Percentiles rank a stretch among this genome's conserved stretches.
phyloP scores from a whole-genome alignment of 2,113 vertebrate genomes.

The Leiothrix lutea region DNA sequence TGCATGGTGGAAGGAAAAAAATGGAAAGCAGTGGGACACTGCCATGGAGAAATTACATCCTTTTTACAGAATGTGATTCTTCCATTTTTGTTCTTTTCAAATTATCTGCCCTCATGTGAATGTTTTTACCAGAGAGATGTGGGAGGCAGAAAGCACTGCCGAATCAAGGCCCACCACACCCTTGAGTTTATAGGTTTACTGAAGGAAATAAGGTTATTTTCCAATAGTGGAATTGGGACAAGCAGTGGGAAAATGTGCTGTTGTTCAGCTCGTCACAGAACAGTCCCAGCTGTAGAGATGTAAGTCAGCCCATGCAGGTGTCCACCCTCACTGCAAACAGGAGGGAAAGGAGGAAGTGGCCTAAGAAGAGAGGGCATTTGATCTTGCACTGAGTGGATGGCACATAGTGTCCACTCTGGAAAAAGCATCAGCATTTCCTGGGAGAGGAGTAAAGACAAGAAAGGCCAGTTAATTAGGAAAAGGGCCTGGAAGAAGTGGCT shows the following conservation, averaged over 20 bases:
- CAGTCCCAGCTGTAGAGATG: background rate
- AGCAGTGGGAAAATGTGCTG: background rate
- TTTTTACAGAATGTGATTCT: background rate
- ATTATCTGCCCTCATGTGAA: background rate
- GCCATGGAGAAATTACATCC: background rate
- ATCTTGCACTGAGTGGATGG: background rate
- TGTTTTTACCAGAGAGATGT: background rate
- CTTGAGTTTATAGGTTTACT: background rate
- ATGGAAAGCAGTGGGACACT: background rate
- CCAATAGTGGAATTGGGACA: background rate
- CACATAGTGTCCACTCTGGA: fast-evolving
- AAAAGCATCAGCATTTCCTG: background rate
- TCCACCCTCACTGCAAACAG: background rate
- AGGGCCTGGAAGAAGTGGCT: background rate
- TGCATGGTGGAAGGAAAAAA: background rate
- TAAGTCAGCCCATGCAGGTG: background rate
- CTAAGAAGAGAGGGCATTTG: background rate
- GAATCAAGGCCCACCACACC: background rate
- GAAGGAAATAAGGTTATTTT: background rate
- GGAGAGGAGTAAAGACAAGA: background rate
- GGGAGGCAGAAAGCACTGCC: background rate
- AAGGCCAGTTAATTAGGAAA: background rate
- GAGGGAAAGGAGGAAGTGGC: background rate
- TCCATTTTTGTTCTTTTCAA: background rate
- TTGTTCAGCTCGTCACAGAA: background rate